Conservation (phyloP, 1,140 invertebrate species). For the Trinorchestia longiramus region DNA sequence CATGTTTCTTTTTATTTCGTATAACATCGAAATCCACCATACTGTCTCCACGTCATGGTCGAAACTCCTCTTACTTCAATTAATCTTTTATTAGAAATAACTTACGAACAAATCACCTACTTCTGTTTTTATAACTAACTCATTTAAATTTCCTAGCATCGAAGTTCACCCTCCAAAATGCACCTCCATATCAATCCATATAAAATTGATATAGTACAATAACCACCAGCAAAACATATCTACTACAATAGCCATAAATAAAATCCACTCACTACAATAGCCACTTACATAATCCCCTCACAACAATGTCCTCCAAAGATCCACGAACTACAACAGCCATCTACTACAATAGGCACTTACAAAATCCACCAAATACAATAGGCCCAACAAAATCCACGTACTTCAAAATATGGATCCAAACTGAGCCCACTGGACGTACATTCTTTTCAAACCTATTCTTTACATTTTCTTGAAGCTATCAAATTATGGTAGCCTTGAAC, state of each 20-base stretch:
- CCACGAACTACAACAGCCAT: no score
- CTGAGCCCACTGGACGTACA: not conserved
- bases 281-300: not conserved
- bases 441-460: not conserved
- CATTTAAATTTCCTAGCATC: not conserved
- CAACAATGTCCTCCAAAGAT: no score
- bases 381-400: no score
- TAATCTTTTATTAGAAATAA: not conserved
- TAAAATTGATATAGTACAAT: no score
- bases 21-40: no score
- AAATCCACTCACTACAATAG: not conserved
- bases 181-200: no score
- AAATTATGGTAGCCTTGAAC: slow-evolving; percentile 3
- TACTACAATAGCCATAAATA: no score
- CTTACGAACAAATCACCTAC: not conserved
- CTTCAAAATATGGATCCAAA: not conserved
- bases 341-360: not conserved
- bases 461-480: slow-evolving; percentile 5
- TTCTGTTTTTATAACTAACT: not conserved
- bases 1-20: no score
- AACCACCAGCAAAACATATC: no score
- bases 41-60: no score
- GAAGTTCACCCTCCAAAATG: not conserved
- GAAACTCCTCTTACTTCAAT: no score
- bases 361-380: not conserved